A percentile compares a stretch with the other conserved stretches of the same genome.
phyloP scores from a whole-genome alignment of 2,797 vertebrate genomes.

The Propithecus deckenii region DNA sequence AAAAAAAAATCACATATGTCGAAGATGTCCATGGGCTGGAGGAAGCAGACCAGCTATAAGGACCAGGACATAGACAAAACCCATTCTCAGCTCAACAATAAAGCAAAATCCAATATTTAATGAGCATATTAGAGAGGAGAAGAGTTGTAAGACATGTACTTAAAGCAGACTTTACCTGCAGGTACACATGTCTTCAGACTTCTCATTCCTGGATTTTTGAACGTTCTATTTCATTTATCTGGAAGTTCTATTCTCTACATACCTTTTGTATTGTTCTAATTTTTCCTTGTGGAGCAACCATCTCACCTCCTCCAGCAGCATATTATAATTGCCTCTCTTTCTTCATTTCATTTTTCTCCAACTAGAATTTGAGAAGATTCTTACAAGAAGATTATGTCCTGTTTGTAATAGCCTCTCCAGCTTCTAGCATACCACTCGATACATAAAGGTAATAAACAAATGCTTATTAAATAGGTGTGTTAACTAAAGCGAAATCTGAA shows the following conservation, averaged over 20 bases:
- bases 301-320: background rate
- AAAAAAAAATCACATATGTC: background rate
- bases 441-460: background rate
- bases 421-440: background rate
- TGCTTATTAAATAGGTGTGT: background rate
- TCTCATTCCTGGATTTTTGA: background rate
- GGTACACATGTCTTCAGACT: background rate
- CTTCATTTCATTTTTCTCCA: background rate
- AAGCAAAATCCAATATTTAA: background rate
- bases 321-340: background rate
- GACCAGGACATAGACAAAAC: background rate
- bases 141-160: background rate
- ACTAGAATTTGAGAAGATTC: background rate
- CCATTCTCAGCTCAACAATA: background rate
- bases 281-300: background rate
- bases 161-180: background rate
- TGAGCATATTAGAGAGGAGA: background rate
- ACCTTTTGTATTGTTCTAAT: background rate
- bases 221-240: background rate
- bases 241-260: background rate
- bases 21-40: background rate
- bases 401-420: background rate
- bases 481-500: background rate
- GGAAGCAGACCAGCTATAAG: background rate
- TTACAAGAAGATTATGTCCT: background rate